These are phyloP conservation scores for Sardinella longiceps DNA, from an alignment of 2,797 vertebrate genomes.

Conservation along the genomic window DNA sequence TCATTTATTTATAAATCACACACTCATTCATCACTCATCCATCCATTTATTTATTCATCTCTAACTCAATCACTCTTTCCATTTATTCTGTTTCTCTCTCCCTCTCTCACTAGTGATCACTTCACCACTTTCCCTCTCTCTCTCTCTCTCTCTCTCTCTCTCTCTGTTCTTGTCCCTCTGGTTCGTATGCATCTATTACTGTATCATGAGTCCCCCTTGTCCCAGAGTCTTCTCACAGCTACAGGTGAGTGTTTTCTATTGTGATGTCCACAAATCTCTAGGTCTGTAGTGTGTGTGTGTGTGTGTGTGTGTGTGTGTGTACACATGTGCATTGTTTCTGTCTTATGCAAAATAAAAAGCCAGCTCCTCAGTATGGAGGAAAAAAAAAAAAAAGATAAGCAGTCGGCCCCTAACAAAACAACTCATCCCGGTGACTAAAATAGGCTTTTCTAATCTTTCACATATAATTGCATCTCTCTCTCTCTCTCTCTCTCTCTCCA, in stretches of 20 bases:
- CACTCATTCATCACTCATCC: background rate
- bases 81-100: no score
- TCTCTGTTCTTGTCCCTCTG: no score
- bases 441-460: conserved; percentile 53
- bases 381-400: background rate
- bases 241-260: background rate
- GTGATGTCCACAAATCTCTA: background rate
- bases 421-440: conserved; percentile 37
- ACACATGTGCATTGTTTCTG: background rate
- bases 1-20: conserved; percentile 35
- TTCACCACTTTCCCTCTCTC: background rate
- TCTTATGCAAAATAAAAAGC: background rate
- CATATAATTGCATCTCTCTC: conserved; percentile 48
- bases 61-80: background rate
- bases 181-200: no score
- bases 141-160: conserved; percentile 29
- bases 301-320: background rate
- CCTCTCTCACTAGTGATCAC: conserved; percentile 29
- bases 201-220: no score
- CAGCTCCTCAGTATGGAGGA: background rate
- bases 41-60: no score
- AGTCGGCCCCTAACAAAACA: background rate
- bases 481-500: conserved; percentile 29
- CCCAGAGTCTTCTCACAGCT: background rate
- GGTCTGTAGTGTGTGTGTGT: background rate